Evolutionary conservation across 2,797 vertebrate species (phyloP).

Genomic region (Dicrostonyx torquatus): DNA sequence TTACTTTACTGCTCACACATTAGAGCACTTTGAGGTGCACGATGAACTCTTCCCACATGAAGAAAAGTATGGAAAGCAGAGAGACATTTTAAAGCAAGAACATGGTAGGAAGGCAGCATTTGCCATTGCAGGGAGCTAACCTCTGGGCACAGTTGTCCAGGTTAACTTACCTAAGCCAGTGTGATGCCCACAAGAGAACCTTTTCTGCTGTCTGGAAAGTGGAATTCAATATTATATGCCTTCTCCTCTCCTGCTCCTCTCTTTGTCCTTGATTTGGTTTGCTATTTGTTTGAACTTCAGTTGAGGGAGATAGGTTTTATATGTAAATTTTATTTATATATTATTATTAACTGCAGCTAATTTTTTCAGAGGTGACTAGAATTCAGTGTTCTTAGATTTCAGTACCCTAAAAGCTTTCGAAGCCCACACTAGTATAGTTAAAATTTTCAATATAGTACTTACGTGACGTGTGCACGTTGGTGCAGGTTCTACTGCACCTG

Average conservation of each 20-base stretch:
- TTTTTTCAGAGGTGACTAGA: background rate
- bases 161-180: background rate
- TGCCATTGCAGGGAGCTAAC: background rate
- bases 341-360: slow-evolving; percentile 41
- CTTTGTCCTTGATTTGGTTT: background rate
- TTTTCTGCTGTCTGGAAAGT: background rate
- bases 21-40: background rate
- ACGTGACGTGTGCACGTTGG: background rate
- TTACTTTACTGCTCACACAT: background rate
- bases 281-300: background rate
- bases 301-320: background rate
- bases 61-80: background rate
- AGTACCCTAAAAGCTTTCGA: background rate
- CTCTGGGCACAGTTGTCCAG: background rate
- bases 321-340: background rate
- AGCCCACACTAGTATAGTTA: background rate
- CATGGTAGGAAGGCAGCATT: background rate
- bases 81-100: background rate
- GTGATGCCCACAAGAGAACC: background rate
- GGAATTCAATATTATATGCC: background rate
- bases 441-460: background rate
- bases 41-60: background rate
- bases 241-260: background rate
- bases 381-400: slow-evolving; percentile 22
- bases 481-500: too few relatives aligned